Base-by-base conservation (phyloP, 2,888 invertebrate genomes). In the Dryobotodes eremita region DNA sequence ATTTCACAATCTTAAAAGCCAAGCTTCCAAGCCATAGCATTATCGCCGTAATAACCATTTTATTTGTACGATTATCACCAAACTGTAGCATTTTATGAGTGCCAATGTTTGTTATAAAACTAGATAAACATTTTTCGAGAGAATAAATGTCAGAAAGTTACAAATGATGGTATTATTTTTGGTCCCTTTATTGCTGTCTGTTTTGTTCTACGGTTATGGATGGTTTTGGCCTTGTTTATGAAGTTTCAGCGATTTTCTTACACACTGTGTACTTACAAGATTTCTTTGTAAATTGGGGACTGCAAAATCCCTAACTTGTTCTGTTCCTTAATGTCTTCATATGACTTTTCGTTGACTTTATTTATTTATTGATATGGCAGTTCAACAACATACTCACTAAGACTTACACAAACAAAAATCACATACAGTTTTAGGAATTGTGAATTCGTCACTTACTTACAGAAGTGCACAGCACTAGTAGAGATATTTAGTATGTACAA, bases 81-180 rank as follows among this genome's bases (percentile, higher is more conserved):
- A 79, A 81, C 61, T 74, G 74, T 70, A 59, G 20, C 62, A 68
- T 77, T 86, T 85, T 84, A 82, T 84, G 74, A 71, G 70, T 70
- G 73, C 71, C 69, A 65, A 79, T 84, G 65, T 82, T 85, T 84
- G 72, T 81, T 84, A 70, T 70, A 71, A 71, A 79, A 77, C 74
- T 79, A 85, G 77, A 80, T 77, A 79, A 80, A 88, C 66, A 77
- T 78, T 82, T 83, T 79, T 80, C 50, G 2, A 65, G 62, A 42
- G 55, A 75, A 82, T 81, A 85, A 81, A 85, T 81, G 70, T 85
- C 82, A 42, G 64, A 71, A 78, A 80, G 82, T 85, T 82, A 77
- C 80, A 85, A 82, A 77, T 81, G 26, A 81, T 76, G 72, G 65
- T 48, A 75, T 72, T 80, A 81, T 84, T 84, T 77, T 85, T 72